Base-by-base conservation (phyloP, 2,113 vertebrate species). In the Triplophysa siluroides region DNA sequence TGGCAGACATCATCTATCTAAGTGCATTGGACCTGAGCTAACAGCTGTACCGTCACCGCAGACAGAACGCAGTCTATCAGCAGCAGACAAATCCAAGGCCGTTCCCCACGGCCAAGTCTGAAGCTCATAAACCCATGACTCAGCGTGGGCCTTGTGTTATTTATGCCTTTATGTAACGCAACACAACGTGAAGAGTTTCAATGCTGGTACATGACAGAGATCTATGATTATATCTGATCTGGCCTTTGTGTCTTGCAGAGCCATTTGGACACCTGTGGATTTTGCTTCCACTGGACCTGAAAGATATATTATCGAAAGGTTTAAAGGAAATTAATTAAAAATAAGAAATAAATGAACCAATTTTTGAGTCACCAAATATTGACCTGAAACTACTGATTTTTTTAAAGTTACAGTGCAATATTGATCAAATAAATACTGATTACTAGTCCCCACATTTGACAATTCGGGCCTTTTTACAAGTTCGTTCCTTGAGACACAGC, bases 61-160 rank as follows among this genome's bases (percentile, higher is more conserved):
- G 26, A 61, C 52, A 68, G 33, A 76, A 50, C 65, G 45, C 24
- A 38, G 45, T 29, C 60, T 77, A 43, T 33, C 60, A 66, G 9
- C 69, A n/a, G 18, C 26, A 29, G 69, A 56, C 47, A 71, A 63
- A 63, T 47, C 24, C 71, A 74, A 62, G 41, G 58, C 41, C 41
- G 18, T 62, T 50, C 21, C 73, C 41, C 21, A 24, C 2, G 23
- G 41, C 21, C 1, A 74, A 58, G 70, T 74, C 56, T 24, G 56
- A 74, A 63, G 73, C 73, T 47, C 58, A 63, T 75, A 75, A 75
- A 75, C 58, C 41, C 2, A 50, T 75, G 73, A 63, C 58, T 75
- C 73, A 75, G 73, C 23, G 8, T 47, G 16, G 60, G 60, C 23
- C 38, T 45, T 58, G 5, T 62, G 65, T 54, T 23, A 21, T 70